Percentiles rank a stretch among this genome's conserved stretches.
phyloP scores from a whole-genome alignment of 2,888 invertebrate species.

The Hypselothyrea guttata region DNA sequence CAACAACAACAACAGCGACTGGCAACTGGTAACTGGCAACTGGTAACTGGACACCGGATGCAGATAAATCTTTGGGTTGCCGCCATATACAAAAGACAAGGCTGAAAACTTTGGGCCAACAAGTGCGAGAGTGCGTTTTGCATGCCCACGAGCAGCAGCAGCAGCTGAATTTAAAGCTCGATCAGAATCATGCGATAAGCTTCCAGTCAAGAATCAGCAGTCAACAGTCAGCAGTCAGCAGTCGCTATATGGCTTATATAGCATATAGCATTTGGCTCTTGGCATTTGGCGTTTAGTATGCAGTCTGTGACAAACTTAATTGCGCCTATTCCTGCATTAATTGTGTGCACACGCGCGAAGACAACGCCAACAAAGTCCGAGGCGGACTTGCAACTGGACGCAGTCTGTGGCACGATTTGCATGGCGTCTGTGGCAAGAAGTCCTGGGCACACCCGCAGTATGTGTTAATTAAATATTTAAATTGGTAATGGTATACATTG shows the following conservation, averaged over 20 bases:
- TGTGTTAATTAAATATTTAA: slow-evolving; percentile 78
- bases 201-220: slow-evolving; percentile 25
- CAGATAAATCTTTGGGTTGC: slow-evolving; percentile 73
- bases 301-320: slow-evolving; percentile 71
- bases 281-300: slow-evolving; percentile 1
- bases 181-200: slow-evolving; percentile 74
- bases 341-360: slow-evolving; percentile 73
- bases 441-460: slow-evolving; percentile 43
- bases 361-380: slow-evolving; percentile 6
- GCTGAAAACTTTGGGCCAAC: slow-evolving; percentile 48
- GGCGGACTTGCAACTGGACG: background rate
- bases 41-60: slow-evolving; percentile 77
- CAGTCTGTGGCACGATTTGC: slow-evolving; percentile 52
- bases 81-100: slow-evolving; percentile 46
- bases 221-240: slow-evolving; percentile 20
- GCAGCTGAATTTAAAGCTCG: slow-evolving; percentile 63
- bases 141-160: slow-evolving; percentile 39
- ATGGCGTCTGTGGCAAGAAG: slow-evolving; percentile 44
- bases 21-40: slow-evolving; percentile 76
- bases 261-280: slow-evolving; percentile 23
- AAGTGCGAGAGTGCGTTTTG: slow-evolving; percentile 54
- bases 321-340: slow-evolving; percentile 78
- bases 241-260: slow-evolving; percentile 4
- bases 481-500: no score
- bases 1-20: slow-evolving; percentile 1